Evolutionary conservation across 2,113 vertebrate genomes (phyloP).

Genomic region (Tachycineta bicolor): DNA sequence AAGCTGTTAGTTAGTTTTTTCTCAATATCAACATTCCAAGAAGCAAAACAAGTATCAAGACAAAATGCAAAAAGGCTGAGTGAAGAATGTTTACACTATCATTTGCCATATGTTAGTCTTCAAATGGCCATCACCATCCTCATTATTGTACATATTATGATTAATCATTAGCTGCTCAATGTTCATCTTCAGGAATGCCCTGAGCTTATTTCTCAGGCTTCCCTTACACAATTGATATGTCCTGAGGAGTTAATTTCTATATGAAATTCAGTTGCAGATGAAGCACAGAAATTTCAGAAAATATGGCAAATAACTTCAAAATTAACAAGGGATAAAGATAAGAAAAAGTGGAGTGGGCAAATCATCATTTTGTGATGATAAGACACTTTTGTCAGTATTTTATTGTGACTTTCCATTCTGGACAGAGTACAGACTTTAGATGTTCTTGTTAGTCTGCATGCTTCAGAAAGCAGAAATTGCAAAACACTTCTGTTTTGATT

Average conservation of each 20-base stretch:
- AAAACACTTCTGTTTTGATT: not conserved
- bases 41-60: not conserved
- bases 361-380: not conserved
- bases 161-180: not conserved
- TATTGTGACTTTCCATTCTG: not conserved
- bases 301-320: not conserved
- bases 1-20: not conserved
- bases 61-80: not conserved
- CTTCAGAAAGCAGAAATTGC: conserved; percentile 16
- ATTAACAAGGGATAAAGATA: not conserved
- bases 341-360: not conserved
- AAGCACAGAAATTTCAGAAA: not conserved
- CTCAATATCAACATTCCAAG: not conserved
- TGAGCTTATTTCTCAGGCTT: not conserved
- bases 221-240: not conserved
- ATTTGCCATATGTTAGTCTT: not conserved
- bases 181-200: not conserved
- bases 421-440: not conserved
- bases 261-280: not conserved
- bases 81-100: not conserved
- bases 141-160: not conserved
- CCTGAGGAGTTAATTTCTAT: not conserved
- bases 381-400: not conserved
- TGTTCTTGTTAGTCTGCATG: not conserved
- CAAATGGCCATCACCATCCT: not conserved